Conservation (phyloP, 1,140 invertebrate genomes). For the Zaprionus davidi region DNA sequence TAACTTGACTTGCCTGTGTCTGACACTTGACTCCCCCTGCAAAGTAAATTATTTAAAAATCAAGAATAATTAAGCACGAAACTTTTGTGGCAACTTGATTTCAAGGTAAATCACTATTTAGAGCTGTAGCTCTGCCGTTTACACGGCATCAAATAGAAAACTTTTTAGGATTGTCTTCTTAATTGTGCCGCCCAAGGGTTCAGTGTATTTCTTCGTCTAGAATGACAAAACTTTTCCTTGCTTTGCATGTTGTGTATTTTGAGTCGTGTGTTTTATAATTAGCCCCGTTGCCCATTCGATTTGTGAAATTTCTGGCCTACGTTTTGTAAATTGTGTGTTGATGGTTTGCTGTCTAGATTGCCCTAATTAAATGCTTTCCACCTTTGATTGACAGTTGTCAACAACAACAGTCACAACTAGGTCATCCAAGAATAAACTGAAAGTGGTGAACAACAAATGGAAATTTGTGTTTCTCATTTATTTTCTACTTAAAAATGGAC, state of each 20-base stretch:
- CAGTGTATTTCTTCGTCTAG: slow-evolving; percentile 22
- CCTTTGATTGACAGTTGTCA: slow-evolving; percentile 34
- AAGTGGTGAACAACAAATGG: not conserved
- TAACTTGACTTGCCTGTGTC: slow-evolving; percentile 45
- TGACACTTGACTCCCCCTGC: slow-evolving; percentile 49
- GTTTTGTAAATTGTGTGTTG: slow-evolving; percentile 7
- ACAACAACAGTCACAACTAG: not conserved
- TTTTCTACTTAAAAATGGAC: not conserved
- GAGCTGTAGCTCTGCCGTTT: slow-evolving; percentile 51
- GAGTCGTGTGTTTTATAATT: slow-evolving; percentile 47
- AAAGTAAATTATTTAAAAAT: slow-evolving; percentile 74
- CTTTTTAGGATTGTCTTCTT: slow-evolving; percentile 31
- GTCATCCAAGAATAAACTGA: not conserved
- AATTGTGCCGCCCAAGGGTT: not conserved
- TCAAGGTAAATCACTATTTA: slow-evolving; percentile 43
- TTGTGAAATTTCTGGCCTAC: not conserved
- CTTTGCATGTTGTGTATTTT: slow-evolving; percentile 8
- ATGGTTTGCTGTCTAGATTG: slow-evolving; percentile 19
- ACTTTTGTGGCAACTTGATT: slow-evolving; percentile 54
- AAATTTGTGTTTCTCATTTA: not conserved
- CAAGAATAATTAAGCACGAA: slow-evolving; percentile 71
- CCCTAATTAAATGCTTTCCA: not conserved
- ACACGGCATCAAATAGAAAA: slow-evolving; percentile 74
- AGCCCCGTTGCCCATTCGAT: slow-evolving; percentile 18
- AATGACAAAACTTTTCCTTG: slow-evolving; percentile 59